phyloP scores from a whole-genome alignment of 1,140 invertebrate genomes.

The Lineus longissimus region DNA sequence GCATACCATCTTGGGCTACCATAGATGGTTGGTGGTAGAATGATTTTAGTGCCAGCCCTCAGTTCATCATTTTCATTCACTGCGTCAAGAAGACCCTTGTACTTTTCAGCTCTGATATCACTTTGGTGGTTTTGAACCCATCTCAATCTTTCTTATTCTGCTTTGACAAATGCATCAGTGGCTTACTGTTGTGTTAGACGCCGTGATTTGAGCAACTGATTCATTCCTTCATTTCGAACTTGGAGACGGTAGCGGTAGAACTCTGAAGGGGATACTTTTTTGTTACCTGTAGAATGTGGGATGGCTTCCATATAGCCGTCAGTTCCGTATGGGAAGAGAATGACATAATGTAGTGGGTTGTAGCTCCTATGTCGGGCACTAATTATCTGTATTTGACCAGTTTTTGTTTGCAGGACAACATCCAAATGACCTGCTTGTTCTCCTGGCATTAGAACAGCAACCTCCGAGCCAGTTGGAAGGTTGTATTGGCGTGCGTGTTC shows the following conservation, averaged over 20 bases:
- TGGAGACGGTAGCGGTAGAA: constrained; percentile 19
- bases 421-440: constrained; percentile 34
- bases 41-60: constrained; percentile 39
- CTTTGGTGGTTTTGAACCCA: constrained; percentile 34
- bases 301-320: not conserved
- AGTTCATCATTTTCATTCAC: constrained; percentile 16
- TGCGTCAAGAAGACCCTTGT: constrained; percentile 29
- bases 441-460: constrained; percentile 45
- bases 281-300: not conserved
- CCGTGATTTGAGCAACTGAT: constrained; percentile 38
- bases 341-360: constrained; percentile 8
- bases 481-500: constrained; percentile 53
- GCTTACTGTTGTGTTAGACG: constrained; percentile 50
- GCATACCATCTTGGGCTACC: constrained; percentile 52
- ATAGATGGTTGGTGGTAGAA: constrained; percentile 51
- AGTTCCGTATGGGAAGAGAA: not conserved
- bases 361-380: not conserved
- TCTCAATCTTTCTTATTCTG: constrained; percentile 35
- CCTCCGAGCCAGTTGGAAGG: constrained; percentile 40
- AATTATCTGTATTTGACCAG: not conserved
- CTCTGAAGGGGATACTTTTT: constrained; percentile 9
- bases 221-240: constrained; percentile 11
- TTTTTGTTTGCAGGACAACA: constrained; percentile 19
- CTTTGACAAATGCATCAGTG: constrained; percentile 53
- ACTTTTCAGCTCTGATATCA: constrained; percentile 27